Evolutionary conservation across 2,888 invertebrate genomes (phyloP), one percentile per base, ranked within the genome.

Genomic region (Eristalis arbustorum): DNA sequence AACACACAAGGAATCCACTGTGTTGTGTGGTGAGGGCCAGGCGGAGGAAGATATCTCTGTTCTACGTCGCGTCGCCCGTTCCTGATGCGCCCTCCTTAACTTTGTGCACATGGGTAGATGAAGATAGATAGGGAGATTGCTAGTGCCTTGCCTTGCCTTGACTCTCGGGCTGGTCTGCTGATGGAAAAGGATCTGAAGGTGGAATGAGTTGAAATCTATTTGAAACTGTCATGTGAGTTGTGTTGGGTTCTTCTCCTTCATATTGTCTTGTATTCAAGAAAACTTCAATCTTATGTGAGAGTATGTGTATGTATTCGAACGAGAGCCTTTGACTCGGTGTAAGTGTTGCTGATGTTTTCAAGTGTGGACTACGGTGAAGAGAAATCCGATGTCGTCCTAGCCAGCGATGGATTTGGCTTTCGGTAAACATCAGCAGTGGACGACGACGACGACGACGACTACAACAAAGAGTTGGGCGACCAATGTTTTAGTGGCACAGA

Each of bases 311-410:
- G 22, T 67, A 68, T 68, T 64, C 4, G n/a, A n/a, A n/a, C n/a
- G 5, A 42, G 5, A 14, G 13, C 3, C 13, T 14, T 5, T 3
- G n/a, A 4, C 6, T 49, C 49, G 8, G 49, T 49, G 18, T 8
- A 49, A 80, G 84, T 84, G 84, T 80, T 80, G 80, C 84, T 80
- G 84, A 84, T 84, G 75, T 69, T 84, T 84, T 71, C 69, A 67
- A 77, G 77, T 82, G 82, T 82, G 82, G 40, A 63, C 62, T 34
- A 67, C n/a, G 11, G 62, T 40, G 49, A 28, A 40, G 63, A 62
- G 18, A 14, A 42, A 42, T 14, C n/a, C 18, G n/a, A 42, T 31
- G 31, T 28, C 11, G 40, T n/a, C 14, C 14, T 14, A 5, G 42
- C n/a, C 42, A 42, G 14, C 42, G 18, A 42, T 42, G 4, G 2